Evolutionary conservation across 35 echinoderm and acorn worm genomes (phyloP), one percentile per base, ranked within the genome.

Genomic region (Lytechinus pictus): DNA sequence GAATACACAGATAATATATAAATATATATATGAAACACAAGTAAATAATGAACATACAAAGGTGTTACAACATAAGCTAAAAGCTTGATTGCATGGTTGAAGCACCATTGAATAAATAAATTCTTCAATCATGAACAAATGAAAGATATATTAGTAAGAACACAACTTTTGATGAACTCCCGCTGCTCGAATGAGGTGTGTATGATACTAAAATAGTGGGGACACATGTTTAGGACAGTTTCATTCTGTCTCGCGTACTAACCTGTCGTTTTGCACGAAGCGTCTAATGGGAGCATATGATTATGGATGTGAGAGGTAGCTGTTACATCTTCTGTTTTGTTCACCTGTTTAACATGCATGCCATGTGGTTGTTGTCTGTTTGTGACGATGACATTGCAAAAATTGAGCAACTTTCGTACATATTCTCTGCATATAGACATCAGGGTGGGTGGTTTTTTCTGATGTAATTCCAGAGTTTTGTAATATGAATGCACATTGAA

Each of bases 161-260:
- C 66, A 79, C 14, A 16, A 79, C 66, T 79, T 79, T 24, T 16
- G 8, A 79, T 7, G 66, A 19, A 79, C 21, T 79, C 66, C 19
- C 21, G 14, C 19, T 79, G 16, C 66, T 79, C n/a, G 66, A 24
- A 8, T 79, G 16, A 79, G 66, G 66, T 27, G n/a, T 79, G 21
- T 79, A 79, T n/a, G 66, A 79, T 79, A 79, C 66, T 79, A 79
- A 79, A 79, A 79, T 79, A 79, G 66, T 79, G 66, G 66, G n/a
- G 66, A 79, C 66, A 79, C 66, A 79, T 79, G 66, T 79, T 79
- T 8, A 24, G 8, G n/a, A 19, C 10, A 24, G 66, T 79, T 79
- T 79, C 66, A 79, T n/a, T 5, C 66, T n/a, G 66, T 79, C 16
- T 79, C 21, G 16, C n/a, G 66, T 24, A n/a, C 16, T 79, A 79